Conservation (phyloP, 2,888 invertebrate genomes). For the Megastigmus dorsalis region DNA sequence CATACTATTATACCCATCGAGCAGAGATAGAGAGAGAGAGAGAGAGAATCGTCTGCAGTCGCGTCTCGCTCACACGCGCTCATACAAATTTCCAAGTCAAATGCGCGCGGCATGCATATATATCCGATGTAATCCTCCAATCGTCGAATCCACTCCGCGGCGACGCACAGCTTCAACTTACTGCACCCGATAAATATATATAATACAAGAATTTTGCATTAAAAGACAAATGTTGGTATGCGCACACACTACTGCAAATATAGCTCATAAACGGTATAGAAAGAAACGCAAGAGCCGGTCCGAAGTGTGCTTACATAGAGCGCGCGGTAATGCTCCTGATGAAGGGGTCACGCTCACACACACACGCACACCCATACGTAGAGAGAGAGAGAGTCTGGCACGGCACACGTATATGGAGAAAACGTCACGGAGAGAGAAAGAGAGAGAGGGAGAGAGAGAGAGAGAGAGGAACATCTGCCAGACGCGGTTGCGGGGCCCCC, state of each 20-base stretch:
- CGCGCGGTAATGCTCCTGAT: too few relatives aligned
- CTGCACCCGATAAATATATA: too few relatives aligned
- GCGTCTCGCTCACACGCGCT: background rate
- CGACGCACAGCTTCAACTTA: too few relatives aligned
- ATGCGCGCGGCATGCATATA: background rate
- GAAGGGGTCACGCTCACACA: conserved; percentile 1
- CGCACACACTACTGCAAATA: background rate
- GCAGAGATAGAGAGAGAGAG: too few relatives aligned
- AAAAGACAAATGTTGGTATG: conserved; percentile 32
- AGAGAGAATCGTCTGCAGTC: too few relatives aligned
- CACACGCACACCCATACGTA: background rate
- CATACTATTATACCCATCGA: background rate
- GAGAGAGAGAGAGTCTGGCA: too few relatives aligned
- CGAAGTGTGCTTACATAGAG: background rate
- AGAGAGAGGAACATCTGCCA: conserved; percentile 51
- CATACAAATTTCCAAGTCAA: conserved; percentile 34
- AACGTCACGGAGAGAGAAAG: conserved; percentile 39
- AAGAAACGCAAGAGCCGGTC: background rate
- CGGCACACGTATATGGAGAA: too few relatives aligned
- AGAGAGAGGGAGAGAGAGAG: too few relatives aligned
- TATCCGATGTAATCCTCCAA: conserved; percentile 5
- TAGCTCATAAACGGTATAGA: background rate
- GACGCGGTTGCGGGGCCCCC: conserved; percentile 61
- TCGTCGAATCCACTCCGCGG: background rate
- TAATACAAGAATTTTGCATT: conserved; percentile 7